Evolutionary conservation across 2,113 vertebrate species (phyloP).

Genomic region (Pachypanchax playfairii): DNA sequence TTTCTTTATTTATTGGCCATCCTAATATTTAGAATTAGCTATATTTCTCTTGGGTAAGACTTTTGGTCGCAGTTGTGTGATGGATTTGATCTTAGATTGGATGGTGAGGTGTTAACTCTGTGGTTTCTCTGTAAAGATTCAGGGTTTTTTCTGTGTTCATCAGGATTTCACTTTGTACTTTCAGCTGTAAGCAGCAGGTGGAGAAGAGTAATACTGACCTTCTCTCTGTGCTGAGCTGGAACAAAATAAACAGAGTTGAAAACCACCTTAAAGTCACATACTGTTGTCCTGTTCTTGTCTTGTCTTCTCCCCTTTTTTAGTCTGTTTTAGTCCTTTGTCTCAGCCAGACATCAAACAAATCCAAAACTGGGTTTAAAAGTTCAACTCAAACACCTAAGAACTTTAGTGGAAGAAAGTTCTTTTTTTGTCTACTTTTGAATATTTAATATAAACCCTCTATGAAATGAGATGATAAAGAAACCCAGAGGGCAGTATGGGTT

Average conservation of each 20-base stretch:
- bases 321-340: slow-evolving; percentile 4
- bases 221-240: slow-evolving; percentile 67
- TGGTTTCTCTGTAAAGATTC: neutral
- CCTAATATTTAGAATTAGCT: neutral
- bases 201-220: slow-evolving; percentile 65
- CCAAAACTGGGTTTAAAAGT: slow-evolving; percentile 32
- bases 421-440: slow-evolving; percentile 28
- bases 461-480: slow-evolving; percentile 34
- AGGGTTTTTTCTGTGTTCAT: neutral
- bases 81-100: neutral
- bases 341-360: slow-evolving; percentile 43
- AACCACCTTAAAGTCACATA: slow-evolving; percentile 35
- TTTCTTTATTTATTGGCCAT: neutral
- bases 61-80: no score
- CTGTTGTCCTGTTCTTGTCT: no score
- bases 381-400: slow-evolving; percentile 18
- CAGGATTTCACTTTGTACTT: slow-evolving; percentile 13
- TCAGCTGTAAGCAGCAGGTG: slow-evolving; percentile 46
- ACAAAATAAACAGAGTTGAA: slow-evolving; percentile 56
- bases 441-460: slow-evolving; percentile 28
- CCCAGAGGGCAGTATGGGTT: slow-evolving; percentile 45
- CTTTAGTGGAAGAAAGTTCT: slow-evolving; percentile 7
- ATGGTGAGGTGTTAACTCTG: neutral
- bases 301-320: slow-evolving; percentile 1
- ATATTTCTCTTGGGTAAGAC: no score